A percentile compares a stretch with the other conserved stretches of the same genome.
phyloP scores from a whole-genome alignment of 2,113 vertebrate genomes.

The Rhinoderma darwinii region DNA sequence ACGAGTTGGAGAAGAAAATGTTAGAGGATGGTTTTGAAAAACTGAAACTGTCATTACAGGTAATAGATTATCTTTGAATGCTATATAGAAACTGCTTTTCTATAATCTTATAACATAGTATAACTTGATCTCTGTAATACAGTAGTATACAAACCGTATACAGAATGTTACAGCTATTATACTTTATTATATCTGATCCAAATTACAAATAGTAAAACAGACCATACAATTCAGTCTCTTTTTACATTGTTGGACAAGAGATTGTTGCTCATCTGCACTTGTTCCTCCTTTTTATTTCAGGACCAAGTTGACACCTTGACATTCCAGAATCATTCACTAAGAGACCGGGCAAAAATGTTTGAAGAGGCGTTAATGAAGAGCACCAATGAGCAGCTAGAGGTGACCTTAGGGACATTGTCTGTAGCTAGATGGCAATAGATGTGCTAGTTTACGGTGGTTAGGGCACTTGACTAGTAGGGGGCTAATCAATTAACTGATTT shows the following conservation, averaged over 20 bases:
- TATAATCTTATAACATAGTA: too few relatives aligned
- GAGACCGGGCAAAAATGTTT: slow-evolving; percentile 91
- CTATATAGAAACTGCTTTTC: not conserved
- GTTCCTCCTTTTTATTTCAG: slow-evolving; percentile 66
- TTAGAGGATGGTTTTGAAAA: slow-evolving; percentile 91
- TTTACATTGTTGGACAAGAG: not conserved
- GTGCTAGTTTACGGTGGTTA: too few relatives aligned
- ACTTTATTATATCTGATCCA: too few relatives aligned
- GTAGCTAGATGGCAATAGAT: not conserved
- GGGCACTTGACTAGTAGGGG: too few relatives aligned
- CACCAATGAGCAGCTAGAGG: slow-evolving; percentile 94
- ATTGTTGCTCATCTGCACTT: not conserved
- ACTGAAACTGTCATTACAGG: slow-evolving; percentile 91
- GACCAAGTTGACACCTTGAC: slow-evolving; percentile 97
- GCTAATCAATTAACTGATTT: too few relatives aligned
- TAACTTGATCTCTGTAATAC: too few relatives aligned
- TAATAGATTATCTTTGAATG: slow-evolving; percentile 62
- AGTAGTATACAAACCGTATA: too few relatives aligned
- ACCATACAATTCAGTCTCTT: too few relatives aligned
- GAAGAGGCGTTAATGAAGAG: slow-evolving; percentile 92
- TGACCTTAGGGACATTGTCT: slow-evolving; percentile 62
- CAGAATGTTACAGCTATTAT: too few relatives aligned
- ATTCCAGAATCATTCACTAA: slow-evolving; percentile 92
- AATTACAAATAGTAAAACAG: too few relatives aligned
- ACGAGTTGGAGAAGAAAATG: slow-evolving; percentile 88